These are phyloP conservation scores for Leptobrachium ailaonicum DNA, from an alignment of 2,113 vertebrate genomes.

Conservation along the genomic window DNA sequence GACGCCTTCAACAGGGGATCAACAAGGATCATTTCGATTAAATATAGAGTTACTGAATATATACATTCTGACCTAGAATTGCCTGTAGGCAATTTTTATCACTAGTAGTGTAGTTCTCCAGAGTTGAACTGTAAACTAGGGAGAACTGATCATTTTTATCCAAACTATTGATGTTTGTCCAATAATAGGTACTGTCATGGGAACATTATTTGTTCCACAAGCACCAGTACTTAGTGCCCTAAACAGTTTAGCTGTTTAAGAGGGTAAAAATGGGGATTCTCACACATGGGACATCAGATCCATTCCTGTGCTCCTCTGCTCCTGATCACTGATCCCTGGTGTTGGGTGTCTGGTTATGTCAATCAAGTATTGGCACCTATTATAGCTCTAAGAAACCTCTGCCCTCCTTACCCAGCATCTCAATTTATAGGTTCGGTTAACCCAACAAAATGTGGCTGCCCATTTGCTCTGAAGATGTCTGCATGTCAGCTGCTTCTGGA, in stretches of 20 bases:
- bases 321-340: slow-evolving; percentile 28
- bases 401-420: slow-evolving; percentile 53
- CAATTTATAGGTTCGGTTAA: slow-evolving; percentile 88
- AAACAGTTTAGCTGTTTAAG: neutral
- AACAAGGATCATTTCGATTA: slow-evolving; percentile 25
- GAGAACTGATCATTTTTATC: neutral
- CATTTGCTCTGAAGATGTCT: slow-evolving; percentile 97
- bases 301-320: neutral
- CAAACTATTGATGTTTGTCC: neutral
- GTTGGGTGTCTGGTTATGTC: slow-evolving; percentile 20
- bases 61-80: neutral
- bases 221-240: neutral
- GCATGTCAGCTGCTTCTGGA: slow-evolving; percentile 94
- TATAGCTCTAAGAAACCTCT: slow-evolving; percentile 31
- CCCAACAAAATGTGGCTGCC: slow-evolving; percentile 94
- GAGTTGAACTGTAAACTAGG: neutral
- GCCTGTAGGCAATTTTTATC: neutral
- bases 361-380: slow-evolving; percentile 51
- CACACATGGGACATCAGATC: neutral
- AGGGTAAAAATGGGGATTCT: neutral
- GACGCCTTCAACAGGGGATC: neutral
- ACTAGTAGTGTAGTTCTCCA: neutral
- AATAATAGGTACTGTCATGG: neutral
- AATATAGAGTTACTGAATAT: neutral
- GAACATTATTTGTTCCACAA: neutral